Evolutionary conservation across 2,113 vertebrate species (phyloP), one percentile per base, ranked within the genome.

Genomic region (Silurus glanis): DNA sequence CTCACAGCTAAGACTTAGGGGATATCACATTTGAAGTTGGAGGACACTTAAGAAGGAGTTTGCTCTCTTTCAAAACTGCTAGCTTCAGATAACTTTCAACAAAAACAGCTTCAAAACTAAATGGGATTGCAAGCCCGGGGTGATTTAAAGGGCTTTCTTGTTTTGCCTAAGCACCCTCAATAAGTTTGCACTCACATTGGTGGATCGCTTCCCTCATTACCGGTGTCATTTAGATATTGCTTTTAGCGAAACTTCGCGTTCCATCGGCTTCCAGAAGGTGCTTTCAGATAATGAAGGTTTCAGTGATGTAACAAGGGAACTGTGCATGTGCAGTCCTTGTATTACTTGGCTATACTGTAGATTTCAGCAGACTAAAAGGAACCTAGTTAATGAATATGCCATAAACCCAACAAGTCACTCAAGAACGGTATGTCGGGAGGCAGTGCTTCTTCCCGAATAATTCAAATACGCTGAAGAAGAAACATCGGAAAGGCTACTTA

Each of bases 241-340:
- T 81, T 81, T 81, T 49, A 45, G 5, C 47, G 58, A 47, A 67
- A 58, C 37, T 47, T 25, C 59, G 17, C 6, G 5, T 64, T 21
- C 58, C 45, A 55, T 37, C 61, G 66, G 47, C 17, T 19, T 51
- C 37, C 10, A 9, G 9, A 64, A 85, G 59, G 47, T 17, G 19
- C 37, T 74, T 83, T 37, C 17, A 85, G 56, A 80, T 67, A 66
- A 67, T 37, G 14, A 62, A 66, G 49, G n/a, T 21, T 79, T 45
- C 49, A 79, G 74, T 56, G 51, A 56, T 75, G n/a, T 56, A 49
- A 14, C 37, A 84, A 28, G 14, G n/a, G 5, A 51, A 5, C 2
- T 78, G 1, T 25, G 45, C 13, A 2, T 53, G 21, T 1, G 3
- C 21, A 28, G 14, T 9, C 14, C 9, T 76, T 61, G 6, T 28